Base-by-base conservation (phyloP, 1,140 invertebrate species). In the Drosophila jambulina region DNA sequence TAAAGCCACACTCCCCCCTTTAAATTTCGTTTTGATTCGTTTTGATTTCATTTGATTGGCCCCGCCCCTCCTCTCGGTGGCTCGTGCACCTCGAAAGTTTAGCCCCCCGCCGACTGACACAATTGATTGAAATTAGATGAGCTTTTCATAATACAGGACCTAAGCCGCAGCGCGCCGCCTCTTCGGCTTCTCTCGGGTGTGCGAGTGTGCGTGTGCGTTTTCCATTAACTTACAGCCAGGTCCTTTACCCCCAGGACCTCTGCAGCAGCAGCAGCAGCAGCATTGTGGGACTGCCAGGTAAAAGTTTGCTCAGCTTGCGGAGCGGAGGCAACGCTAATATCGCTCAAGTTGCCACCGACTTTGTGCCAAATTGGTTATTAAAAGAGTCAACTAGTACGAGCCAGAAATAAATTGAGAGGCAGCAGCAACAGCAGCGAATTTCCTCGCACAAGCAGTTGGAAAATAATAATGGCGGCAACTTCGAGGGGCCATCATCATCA, bases 121-220 rank as follows among this genome's bases (percentile, higher is more conserved):
- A 85, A 85, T 85, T 85, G 82, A 85, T 86, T 85, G 82, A 85
- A 85, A 85, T 85, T 85, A 85, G 82, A 85, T 85, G 82, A 85
- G 82, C 82, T 85, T 85, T 85, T 86, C 82, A 85, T 86, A 85
- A 85, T 85, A 74, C 78, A 75, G 62, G 64, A 81, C 82, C 71
- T 78, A 78, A 75, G 80, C 65, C 75, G 62, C 64, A 38, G 48
- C 42, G 6, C 13, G 45, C 27, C 17, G 51, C 62, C 17, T 13
- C 36, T 21, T 17, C 54, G 40, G 45, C 46, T 42, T 36, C 27
- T 15, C 40, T 25, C 2, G 9, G 34, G 25, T 45, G 58, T 23
- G 56, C 5, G 32, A 12, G n/a, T 53, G 59, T 25, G 46, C 23
- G 48, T 62, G 62, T 64, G 62, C 56, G 62, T 85, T 85, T 85